A percentile compares a stretch with the other conserved stretches of the same genome.
phyloP scores from a whole-genome alignment of 2,888 invertebrate genomes.

The Dolichomitus sp. region DNA sequence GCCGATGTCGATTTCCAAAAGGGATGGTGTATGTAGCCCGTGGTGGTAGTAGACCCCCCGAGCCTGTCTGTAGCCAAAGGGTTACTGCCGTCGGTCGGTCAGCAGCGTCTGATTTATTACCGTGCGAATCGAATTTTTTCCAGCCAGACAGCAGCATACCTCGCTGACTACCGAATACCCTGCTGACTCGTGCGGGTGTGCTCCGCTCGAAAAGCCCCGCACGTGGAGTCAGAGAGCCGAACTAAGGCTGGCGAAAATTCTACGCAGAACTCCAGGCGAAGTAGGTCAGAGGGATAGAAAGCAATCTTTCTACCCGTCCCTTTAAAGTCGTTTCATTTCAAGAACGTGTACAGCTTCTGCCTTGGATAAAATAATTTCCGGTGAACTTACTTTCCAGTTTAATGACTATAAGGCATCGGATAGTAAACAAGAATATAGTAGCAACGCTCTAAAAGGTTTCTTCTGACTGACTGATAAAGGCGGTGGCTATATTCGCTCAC shows the following conservation, averaged over 20 bases:
- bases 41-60: constrained; percentile 58
- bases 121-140: constrained; percentile 81
- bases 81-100: constrained; percentile 69
- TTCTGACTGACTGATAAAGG: not conserved
- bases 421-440: constrained; percentile 1
- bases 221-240: constrained; percentile 13
- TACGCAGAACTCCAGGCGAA: constrained; percentile 43
- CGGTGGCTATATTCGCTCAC: constrained; percentile 27
- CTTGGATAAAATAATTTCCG: not conserved
- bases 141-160: constrained; percentile 48
- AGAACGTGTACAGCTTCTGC: not conserved
- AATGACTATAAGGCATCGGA: not conserved
- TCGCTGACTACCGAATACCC: constrained; percentile 45
- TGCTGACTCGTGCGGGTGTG: constrained; percentile 58
- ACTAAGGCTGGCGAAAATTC: constrained; percentile 31
- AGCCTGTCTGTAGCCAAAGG: constrained; percentile 74
- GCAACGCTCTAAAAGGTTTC: constrained; percentile 41
- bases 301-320: not conserved
- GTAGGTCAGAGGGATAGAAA: constrained; percentile 70
- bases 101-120: constrained; percentile 80
- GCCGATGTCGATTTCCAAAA: constrained; percentile 62
- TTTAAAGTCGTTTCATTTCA: constrained; percentile 15
- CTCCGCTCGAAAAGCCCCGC: constrained; percentile 29
- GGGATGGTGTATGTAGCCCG: constrained; percentile 52
- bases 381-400: not conserved